A percentile compares a stretch with the other conserved stretches of the same genome.
These are phyloP conservation scores for Tachypleus tridentatus DNA, from an alignment of 1,140 invertebrate species.

Conservation along the genomic window DNA sequence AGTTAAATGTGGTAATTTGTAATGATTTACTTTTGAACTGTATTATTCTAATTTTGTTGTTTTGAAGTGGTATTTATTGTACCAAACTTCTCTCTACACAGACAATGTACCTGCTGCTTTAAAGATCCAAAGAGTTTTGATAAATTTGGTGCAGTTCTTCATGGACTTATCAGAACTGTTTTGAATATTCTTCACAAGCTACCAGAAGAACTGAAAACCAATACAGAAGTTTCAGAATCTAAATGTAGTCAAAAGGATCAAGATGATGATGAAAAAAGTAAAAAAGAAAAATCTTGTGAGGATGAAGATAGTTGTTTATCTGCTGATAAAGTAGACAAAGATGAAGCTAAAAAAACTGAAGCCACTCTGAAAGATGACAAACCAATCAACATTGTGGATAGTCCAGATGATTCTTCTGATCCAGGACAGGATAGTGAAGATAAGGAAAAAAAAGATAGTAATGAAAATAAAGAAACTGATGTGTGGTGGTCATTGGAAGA, in stretches of 20 bases:
- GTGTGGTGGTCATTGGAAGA: conserved; percentile 53
- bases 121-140: conserved; percentile 81
- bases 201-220: conserved; percentile 22
- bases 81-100: conserved; percentile 11
- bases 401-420: background rate
- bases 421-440: too few species aligned
- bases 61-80: too few species aligned
- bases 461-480: conserved; percentile 13
- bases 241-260: conserved; percentile 6
- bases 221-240: background rate
- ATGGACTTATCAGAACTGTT: conserved; percentile 54
- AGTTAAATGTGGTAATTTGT: too few species aligned
- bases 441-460: conserved; percentile 12
- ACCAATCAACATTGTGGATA: conserved; percentile 5
- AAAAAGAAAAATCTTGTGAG: conserved; percentile 22
- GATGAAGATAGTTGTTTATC: conserved; percentile 6
- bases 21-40: too few species aligned
- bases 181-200: conserved; percentile 33
- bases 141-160: conserved; percentile 68
- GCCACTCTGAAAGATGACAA: conserved; percentile 20
- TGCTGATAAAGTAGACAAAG: conserved; percentile 20
- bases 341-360: conserved; percentile 15
- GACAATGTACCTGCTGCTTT: conserved; percentile 86
- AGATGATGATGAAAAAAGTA: conserved; percentile 24
- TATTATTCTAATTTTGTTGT: too few species aligned